Conservation (phyloP, 2,113 vertebrate genomes). For the Coryphaenoides rupestris region DNA sequence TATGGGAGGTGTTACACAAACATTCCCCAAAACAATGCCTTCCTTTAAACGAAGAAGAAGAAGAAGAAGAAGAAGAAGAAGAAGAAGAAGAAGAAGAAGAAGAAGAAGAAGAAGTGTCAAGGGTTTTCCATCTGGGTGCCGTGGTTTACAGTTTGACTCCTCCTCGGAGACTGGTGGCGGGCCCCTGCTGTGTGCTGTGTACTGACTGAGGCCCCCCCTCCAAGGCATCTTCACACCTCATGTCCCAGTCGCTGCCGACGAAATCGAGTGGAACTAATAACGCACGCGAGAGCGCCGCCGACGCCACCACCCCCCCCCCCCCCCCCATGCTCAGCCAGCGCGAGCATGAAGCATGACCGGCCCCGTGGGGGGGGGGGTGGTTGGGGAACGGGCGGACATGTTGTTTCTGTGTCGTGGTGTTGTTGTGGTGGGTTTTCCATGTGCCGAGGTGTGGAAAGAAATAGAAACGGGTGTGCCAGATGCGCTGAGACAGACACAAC, state of each 20-base stretch:
- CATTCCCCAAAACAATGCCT: too few species aligned
- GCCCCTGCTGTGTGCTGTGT: background rate
- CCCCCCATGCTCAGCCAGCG: conserved; percentile 9
- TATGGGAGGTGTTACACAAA: too few species aligned
- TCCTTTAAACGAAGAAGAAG: too few species aligned
- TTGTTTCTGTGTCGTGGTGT: background rate
- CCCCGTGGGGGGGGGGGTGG: too few species aligned
- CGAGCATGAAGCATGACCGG: too few species aligned
- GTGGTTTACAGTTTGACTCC: background rate
- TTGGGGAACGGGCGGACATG: conserved; percentile 14
- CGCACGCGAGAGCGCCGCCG: background rate
- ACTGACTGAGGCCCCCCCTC: background rate
- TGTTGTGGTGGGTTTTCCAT: background rate
- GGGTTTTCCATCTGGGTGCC: background rate
- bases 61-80: too few species aligned
- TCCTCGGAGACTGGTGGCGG: background rate
- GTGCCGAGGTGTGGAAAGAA: conserved; percentile 19
- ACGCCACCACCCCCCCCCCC: too few species aligned
- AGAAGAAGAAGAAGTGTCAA: too few species aligned
- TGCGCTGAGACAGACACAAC: conserved; percentile 18
- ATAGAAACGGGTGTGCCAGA: conserved; percentile 20
- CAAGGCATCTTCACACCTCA: conserved; percentile 12
- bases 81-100: too few species aligned
- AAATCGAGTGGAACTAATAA: conserved; percentile 34
- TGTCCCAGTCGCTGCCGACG: conserved; percentile 13